Base-by-base conservation (phyloP, 2,888 invertebrate species). In the Euplagia quadripunctaria region DNA sequence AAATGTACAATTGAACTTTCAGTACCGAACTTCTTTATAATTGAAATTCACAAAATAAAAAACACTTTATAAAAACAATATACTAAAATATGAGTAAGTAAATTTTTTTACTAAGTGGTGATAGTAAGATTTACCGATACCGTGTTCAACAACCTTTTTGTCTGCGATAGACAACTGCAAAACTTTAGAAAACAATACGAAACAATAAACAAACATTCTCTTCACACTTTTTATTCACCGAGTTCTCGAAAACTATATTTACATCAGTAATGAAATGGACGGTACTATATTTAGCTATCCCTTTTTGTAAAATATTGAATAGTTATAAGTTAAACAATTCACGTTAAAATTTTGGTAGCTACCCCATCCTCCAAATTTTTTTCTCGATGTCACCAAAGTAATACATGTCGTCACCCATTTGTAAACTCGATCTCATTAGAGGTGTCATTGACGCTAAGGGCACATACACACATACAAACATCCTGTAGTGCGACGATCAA, bases 401-500 rank as follows among this genome's bases (percentile, higher is more conserved):
- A 69, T 63, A 63, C 52, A 51, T 41, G n/a, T 41, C 41, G 41
- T 70, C 41, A 49, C 49, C 61, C 81, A 82, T 86, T 86, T 85
- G 85, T 80, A 82, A 87, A 82, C 81, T 82, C 81, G 86, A 84
- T 86, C 90, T 91, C 91, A 90, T 92, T 91, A 90, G 85, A 84
- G 74, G 82, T 82, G 80, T 79, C 83, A 79, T 78, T 72, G 79
- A 74, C 73, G 71, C 71, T 84, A 81, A 84, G 85, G 83, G 85
- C 77, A 83, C 72, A 77, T 75, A 65, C 78, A 84, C 85, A 85
- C 84, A 80, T 76, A 81, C 71, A 77, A 74, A 67, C 78, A 84
- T 85, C 85, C 85, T 82, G 82, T 71, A 86, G 79, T 84, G 64
- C 76, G 68, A 84, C 88, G 92, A 95, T 95, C 95, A 93, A 95